Evolutionary conservation across 2,888 invertebrate genomes (phyloP).

Genomic region (Melangyna quadrimaculata): DNA sequence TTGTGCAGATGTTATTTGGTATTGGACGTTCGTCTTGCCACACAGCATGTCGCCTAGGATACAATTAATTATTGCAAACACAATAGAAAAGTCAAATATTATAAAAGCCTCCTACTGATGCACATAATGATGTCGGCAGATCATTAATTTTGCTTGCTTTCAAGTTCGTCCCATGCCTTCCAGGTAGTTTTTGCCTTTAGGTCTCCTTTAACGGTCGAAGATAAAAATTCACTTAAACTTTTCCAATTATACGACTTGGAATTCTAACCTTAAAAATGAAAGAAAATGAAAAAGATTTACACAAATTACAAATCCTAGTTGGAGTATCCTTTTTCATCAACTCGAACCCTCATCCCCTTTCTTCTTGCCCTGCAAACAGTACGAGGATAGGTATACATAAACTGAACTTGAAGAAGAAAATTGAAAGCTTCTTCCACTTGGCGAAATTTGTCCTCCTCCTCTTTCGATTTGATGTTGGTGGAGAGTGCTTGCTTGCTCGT

Average conservation of each 20-base stretch:
- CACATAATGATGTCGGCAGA: constrained; percentile 58
- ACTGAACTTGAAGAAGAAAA: too few species aligned
- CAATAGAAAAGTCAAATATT: constrained; percentile 63
- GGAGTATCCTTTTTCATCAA: constrained; percentile 42
- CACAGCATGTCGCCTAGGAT: constrained; percentile 35
- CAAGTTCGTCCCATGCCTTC: background rate
- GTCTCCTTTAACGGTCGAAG: constrained; percentile 48
- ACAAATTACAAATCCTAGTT: constrained; percentile 71
- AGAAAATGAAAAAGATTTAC: constrained; percentile 71
- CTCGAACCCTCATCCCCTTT: background rate
- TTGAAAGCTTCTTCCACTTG: constrained; percentile 45
- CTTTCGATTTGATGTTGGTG: too few species aligned
- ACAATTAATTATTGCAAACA: constrained; percentile 67
- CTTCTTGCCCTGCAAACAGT: background rate
- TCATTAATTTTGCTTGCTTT: constrained; percentile 57
- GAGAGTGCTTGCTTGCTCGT: background rate
- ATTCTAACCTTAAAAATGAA: constrained; percentile 40
- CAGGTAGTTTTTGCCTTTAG: constrained; percentile 19
- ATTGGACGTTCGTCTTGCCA: background rate
- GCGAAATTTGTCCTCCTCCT: constrained; percentile 5
- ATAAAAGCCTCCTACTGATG: constrained; percentile 31
- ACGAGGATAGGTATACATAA: too few species aligned
- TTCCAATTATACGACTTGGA: constrained; percentile 72
- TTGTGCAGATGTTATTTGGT: constrained; percentile 37
- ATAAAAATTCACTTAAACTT: constrained; percentile 73